These are phyloP conservation scores for Ochropacha duplaris DNA, from an alignment of 2,888 invertebrate species.

Conservation along the genomic window DNA sequence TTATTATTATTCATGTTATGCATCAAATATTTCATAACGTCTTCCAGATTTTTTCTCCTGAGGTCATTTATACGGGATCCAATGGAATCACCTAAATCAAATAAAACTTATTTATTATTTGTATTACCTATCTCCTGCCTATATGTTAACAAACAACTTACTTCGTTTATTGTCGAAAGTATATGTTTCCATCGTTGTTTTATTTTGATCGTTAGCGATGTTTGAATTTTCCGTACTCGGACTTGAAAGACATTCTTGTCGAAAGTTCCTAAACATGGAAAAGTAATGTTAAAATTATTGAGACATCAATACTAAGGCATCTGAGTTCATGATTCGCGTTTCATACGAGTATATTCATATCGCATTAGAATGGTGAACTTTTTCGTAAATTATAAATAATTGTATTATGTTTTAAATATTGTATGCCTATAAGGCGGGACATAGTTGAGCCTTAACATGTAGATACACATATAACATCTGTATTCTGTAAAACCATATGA, in stretches of 20 bases:
- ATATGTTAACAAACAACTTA: not conserved
- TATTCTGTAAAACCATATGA: no score
- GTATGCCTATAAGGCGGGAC: no score
- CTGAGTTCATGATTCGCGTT: no score
- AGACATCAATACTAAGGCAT: not conserved
- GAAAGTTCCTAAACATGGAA: constrained; percentile 21
- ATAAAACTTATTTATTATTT: not conserved
- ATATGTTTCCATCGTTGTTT: constrained; percentile 12
- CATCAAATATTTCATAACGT: not conserved
- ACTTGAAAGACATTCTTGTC: constrained; percentile 28
- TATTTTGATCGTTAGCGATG: constrained; percentile 8
- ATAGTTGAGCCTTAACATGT: no score
- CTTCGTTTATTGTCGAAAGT: not conserved
- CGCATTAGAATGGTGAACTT: no score
- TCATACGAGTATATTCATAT: no score
- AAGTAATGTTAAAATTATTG: not conserved
- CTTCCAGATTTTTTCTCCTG: not conserved
- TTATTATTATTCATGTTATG: not conserved
- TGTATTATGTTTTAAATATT: no score
- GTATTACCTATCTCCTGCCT: not conserved
- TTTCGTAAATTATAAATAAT: no score
- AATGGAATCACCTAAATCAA: not conserved
- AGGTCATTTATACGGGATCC: not conserved
- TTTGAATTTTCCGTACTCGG: constrained; percentile 2
- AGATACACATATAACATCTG: no score